Evolutionary conservation across 2,797 vertebrate species (phyloP).

Genomic region (Acanthurus lineatus): DNA sequence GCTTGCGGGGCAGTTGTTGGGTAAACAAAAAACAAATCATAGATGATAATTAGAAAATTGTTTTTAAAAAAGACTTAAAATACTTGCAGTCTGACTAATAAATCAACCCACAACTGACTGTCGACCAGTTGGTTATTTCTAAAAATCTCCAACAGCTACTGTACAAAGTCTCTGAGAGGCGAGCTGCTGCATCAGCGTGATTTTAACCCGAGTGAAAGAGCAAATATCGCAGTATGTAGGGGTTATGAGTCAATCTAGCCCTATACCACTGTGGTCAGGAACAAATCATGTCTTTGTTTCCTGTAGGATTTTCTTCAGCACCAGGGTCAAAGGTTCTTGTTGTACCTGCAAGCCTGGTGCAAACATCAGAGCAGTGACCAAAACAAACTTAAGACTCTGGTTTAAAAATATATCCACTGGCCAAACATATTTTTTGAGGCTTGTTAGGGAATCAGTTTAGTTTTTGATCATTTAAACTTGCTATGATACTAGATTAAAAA

Average conservation of each 20-base stretch:
- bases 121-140: background rate
- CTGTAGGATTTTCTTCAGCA: too few relatives aligned
- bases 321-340: too few relatives aligned
- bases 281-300: too few relatives aligned
- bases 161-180: slow-evolving; percentile 10
- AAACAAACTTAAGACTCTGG: too few relatives aligned
- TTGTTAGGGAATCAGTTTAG: too few relatives aligned
- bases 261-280: background rate
- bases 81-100: slow-evolving; percentile 24
- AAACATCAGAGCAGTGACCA: too few relatives aligned
- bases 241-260: background rate
- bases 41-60: slow-evolving; percentile 21
- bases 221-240: background rate
- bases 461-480: too few relatives aligned
- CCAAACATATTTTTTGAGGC: too few relatives aligned
- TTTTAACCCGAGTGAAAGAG: slow-evolving; percentile 21
- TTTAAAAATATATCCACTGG: too few relatives aligned
- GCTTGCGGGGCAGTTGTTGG: slow-evolving; percentile 54
- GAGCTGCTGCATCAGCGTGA: slow-evolving; percentile 33
- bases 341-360: too few relatives aligned
- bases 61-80: slow-evolving; percentile 11
- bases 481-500: too few relatives aligned
- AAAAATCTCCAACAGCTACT: background rate
- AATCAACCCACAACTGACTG: slow-evolving; percentile 10
- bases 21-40: slow-evolving; percentile 57